Evolutionary conservation across 2,113 vertebrate genomes (phyloP), one percentile per base, ranked within the genome.

Genomic region (Scophthalmus maximus): DNA sequence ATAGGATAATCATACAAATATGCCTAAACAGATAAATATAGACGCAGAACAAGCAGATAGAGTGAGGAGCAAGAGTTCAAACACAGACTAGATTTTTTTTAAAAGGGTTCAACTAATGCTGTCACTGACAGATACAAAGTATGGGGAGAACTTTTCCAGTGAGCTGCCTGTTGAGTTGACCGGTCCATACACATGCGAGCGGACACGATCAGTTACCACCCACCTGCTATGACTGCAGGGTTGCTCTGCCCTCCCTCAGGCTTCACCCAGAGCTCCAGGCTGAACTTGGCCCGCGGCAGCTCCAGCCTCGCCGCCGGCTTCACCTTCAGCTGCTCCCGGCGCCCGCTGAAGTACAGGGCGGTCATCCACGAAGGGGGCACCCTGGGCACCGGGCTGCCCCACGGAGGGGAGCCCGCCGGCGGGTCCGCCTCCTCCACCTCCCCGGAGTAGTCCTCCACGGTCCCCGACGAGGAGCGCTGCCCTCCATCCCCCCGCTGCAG

Each of bases 181-280:
- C n/a, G n/a, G n/a, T n/a, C 17, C 36, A 40, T 40, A 40, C 34
- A 36, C 34, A 14, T n/a, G n/a, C n/a, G n/a, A n/a, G 27, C 46
- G 14, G 23, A 34, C 0, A 57, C 18, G 18, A 34, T 3, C 53
- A 25, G 50, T 55, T 34, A 49, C 15, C 62, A 92, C 92, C 92
- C 94, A 98, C 97, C 96, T 96, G 96, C 94, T 36, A 99, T 94
- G 75, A 98, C 77, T 26, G 96, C 95, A 3, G 96, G 97, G 86
- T 94, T 95, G 89, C 90, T 95, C 93, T 98, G 97, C 12, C 97
- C 97, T 72, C 97, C 97, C 77, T 98, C 96, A 0, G 96, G 95
- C 61, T 93, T 96, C 79, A 97, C 93, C 97, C 96, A 98, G 58
- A 95, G 86, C 91, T 98, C 97, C 83, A 96, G 69, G 26, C 94